Evolutionary conservation across 1,140 invertebrate species (phyloP), one percentile per base, ranked within the genome.

Genomic region (Drosophila micromelanica): DNA sequence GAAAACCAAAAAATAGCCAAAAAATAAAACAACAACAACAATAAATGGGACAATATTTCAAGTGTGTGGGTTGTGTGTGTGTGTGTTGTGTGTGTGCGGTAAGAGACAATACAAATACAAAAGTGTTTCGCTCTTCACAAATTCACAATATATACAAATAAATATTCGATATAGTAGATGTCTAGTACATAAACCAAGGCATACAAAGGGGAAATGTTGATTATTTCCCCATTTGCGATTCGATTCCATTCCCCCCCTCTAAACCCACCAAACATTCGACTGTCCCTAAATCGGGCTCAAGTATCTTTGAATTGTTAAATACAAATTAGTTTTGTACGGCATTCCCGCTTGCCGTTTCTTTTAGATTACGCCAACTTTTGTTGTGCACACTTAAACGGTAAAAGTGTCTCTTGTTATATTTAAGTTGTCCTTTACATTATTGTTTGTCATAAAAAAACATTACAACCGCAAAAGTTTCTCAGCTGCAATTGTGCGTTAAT

Each of bases 281-380:
- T 55, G 37, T n/a, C 30, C 46, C 38, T 27, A 6, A 69, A 69
- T 38, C 13, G 11, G 59, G 52, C 42, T 65, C 51, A 27, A 65
- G 68, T 56, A 63, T 63, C 59, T 35, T 76, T 84, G 59, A 80
- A 85, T 76, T 70, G 73, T 77, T 74, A 80, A 85, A 68, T 73
- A 80, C 69, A 85, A 81, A 80, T 85, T 85, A 74, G 64, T 86
- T 77, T 20, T 67, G 76, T 51, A 61, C 20, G 17, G n/a, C 63
- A 59, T 85, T 75, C 49, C 42, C 72, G 43, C 42, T 61, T 63
- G 63, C 82, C 48, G 52, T 68, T 76, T 70, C 48, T 17, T 45
- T 40, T 61, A 55, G 42, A 65, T 73, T 81, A 56, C 73, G 32
- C 40, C 73, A 79, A 79, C 69, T 79, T 78, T 68, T 15, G 45